Evolutionary conservation across 2,113 vertebrate species (phyloP).

Genomic region (Solea senegalensis): DNA sequence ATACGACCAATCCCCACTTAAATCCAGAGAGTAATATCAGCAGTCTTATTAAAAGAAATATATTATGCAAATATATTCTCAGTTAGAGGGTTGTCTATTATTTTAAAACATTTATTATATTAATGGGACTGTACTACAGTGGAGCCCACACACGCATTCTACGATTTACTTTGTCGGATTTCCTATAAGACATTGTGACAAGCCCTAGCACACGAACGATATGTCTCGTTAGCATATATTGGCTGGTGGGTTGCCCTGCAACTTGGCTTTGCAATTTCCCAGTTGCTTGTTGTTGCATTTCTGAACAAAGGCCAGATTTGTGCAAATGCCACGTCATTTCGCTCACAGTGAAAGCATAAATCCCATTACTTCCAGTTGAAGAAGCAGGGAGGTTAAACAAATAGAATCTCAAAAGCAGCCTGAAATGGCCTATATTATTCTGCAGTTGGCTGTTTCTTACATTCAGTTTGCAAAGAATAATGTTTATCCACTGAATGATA

Average conservation of each 20-base stretch:
- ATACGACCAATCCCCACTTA: not conserved
- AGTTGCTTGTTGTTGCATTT: conserved; percentile 73
- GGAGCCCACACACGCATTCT: not conserved
- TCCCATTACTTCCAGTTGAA: conserved; percentile 79
- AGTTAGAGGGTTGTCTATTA: not conserved
- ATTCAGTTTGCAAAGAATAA: conserved; percentile 73
- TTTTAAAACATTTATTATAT: not conserved
- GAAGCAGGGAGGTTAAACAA: conserved; percentile 79
- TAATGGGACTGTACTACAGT: conserved; percentile 6
- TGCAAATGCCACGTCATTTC: conserved; percentile 82
- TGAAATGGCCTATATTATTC: conserved; percentile 71
- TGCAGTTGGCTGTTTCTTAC: conserved; percentile 67
- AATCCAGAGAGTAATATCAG: conserved; percentile 22
- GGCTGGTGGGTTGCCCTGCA: conserved; percentile 60
- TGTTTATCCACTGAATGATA: conserved; percentile 80
- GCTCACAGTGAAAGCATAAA: conserved; percentile 75
- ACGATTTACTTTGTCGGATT: not conserved
- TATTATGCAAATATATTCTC: not conserved
- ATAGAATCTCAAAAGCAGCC: conserved; percentile 62
- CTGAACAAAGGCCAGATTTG: conserved; percentile 83
- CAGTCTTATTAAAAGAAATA: conserved; percentile 11
- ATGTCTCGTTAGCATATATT: conserved; percentile 69
- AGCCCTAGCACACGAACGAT: conserved; percentile 37
- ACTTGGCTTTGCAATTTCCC: conserved; percentile 68
- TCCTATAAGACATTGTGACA: conserved; percentile 32